Evolutionary conservation across 2,113 vertebrate species (phyloP), one percentile per base, ranked within the genome.

Genomic region (Tyrannus savana): DNA sequence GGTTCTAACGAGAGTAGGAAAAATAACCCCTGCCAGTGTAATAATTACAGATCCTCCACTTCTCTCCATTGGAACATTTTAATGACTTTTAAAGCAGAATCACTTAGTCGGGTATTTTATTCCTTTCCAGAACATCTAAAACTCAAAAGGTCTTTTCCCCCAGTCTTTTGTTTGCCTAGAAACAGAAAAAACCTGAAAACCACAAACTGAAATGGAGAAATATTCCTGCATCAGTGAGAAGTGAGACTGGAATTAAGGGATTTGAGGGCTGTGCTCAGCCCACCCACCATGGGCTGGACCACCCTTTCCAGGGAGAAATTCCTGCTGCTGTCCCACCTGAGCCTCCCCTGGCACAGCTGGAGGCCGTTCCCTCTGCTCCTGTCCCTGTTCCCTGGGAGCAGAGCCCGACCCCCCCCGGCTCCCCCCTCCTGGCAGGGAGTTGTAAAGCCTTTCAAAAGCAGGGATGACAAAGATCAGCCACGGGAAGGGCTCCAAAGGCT

Each of bases 11-110:
- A 69, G 84, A 83, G 76, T 6, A 84, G 80, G 72, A 88, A 60
- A 64, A 94, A 84, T 55, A 52, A 78, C 55, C 2, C 3, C 49
- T 92, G 86, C 79, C 83, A 73, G 33, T 16, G 63, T 21, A 73
- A 75, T 90, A 79, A 83, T 73, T 79, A 52, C 68, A 11, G 59
- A 62, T 28, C 50, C 50, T 44, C 4, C 46, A 39, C 56, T 85
- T 60, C 21, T 47, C 68, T 69, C 49, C 31, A 35, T 33, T 39
- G 23, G 41, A 94, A 64, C n/a, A 14, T 19, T 87, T 93, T 83
- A 96, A 77, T 84, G 84, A 74, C 87, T 80, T 89, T 76, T 83
- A 68, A 64, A 84, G 53, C 80, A 91, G 44, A 75, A 56, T 22
- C 47, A 49, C 14, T 74, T 56, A 11, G 39, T 18, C 69, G 60